These are phyloP conservation scores for Latrodectus elegans DNA, from an alignment of 2,888 invertebrate species.

Conservation along the genomic window DNA sequence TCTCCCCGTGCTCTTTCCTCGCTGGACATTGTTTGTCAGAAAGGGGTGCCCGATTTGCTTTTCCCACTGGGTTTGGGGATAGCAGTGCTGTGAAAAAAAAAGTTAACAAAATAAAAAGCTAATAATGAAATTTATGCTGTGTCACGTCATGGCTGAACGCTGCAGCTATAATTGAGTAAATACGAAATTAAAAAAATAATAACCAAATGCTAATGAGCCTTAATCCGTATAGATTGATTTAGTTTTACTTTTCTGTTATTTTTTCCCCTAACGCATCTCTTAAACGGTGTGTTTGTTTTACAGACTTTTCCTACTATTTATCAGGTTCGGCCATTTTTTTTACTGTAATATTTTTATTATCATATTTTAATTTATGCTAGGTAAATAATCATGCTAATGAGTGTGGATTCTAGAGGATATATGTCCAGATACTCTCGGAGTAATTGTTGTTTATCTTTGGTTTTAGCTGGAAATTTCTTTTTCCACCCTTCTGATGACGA, in stretches of 20 bases:
- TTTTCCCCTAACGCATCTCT: not conserved
- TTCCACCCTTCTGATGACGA: not conserved
- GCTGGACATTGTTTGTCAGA: conserved; percentile 66
- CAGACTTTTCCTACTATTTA: conserved; percentile 28
- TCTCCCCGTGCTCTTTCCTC: conserved; percentile 23
- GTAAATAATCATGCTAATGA: conserved; percentile 66
- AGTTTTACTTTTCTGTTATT: conserved; percentile 18
- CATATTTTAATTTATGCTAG: conserved; percentile 66
- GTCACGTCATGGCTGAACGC: conserved; percentile 55
- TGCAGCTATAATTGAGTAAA: conserved; percentile 54
- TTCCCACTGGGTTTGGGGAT: conserved; percentile 48
- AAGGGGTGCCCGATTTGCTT: conserved; percentile 21
- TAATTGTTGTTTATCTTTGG: conserved; percentile 56
- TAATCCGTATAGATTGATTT: conserved; percentile 63
- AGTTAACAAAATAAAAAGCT: conserved; percentile 35
- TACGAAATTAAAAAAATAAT: conserved; percentile 41
- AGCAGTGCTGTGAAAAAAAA: conserved; percentile 19
- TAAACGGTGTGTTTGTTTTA: conserved; percentile 52
- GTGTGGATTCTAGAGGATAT: conserved; percentile 14
- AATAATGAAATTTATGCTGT: conserved; percentile 59
- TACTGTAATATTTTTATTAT: conserved; percentile 46
- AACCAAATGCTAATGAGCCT: conserved; percentile 63
- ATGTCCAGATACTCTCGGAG: conserved; percentile 16
- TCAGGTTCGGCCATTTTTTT: conserved; percentile 14
- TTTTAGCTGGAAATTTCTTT: conserved; percentile 2